Conservation (phyloP, 2,113 vertebrate species). For the Pholis gunnellus region DNA sequence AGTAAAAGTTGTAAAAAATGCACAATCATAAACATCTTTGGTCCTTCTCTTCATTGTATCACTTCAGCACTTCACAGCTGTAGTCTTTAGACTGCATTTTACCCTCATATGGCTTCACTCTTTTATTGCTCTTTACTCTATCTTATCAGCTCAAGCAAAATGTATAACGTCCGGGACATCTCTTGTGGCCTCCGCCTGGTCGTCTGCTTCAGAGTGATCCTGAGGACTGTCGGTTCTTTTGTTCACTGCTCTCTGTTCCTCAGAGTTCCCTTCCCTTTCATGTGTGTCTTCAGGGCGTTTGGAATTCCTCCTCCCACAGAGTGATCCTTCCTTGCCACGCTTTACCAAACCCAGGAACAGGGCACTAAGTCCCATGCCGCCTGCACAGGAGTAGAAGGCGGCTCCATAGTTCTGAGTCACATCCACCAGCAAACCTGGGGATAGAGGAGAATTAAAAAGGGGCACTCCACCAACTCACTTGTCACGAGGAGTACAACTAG, state of each 20-base stretch:
- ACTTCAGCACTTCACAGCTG: not conserved
- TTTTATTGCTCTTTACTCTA: not conserved
- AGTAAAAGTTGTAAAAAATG: not conserved
- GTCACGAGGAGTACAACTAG: too few species aligned
- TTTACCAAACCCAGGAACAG: slow-evolving; percentile 90
- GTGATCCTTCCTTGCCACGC: slow-evolving; percentile 87
- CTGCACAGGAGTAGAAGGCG: slow-evolving; percentile 95
- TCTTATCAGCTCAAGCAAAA: slow-evolving; percentile 25
- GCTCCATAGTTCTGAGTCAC: slow-evolving; percentile 90
- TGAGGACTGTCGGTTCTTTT: slow-evolving; percentile 51
- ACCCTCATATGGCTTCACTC: not conserved
- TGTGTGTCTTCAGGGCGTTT: not conserved
- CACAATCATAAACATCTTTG: slow-evolving; percentile 4
- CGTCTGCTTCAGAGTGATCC: slow-evolving; percentile 84
- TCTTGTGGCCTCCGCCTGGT: slow-evolving; percentile 10
- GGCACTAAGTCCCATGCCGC: slow-evolving; percentile 88
- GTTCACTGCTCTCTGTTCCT: slow-evolving; percentile 29
- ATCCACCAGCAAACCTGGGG: slow-evolving; percentile 92
- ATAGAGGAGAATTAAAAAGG: slow-evolving; percentile 11
- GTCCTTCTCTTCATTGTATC: slow-evolving; percentile 9
- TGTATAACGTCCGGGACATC: slow-evolving; percentile 6
- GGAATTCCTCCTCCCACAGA: slow-evolving; percentile 64
- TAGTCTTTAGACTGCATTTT: slow-evolving; percentile 5
- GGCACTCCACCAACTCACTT: not conserved
- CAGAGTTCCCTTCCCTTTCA: not conserved